Evolutionary conservation across 2,888 invertebrate genomes (phyloP), one percentile per base, ranked within the genome.

Genomic region (Philereme vetulata): DNA sequence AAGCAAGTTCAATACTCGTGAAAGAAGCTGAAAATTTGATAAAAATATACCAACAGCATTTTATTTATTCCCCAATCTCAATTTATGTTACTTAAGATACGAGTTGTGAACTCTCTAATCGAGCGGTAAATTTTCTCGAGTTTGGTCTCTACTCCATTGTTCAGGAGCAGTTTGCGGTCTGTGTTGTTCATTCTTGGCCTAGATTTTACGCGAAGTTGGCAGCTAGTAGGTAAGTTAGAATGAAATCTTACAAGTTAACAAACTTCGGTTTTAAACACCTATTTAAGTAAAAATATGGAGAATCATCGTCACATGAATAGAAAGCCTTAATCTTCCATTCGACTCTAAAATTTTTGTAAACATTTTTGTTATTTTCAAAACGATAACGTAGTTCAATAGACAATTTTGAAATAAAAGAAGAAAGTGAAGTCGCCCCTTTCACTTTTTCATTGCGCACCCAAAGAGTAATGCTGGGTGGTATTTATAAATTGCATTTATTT

Each of bases 401-500:
- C 60, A 68, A 72, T 73, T 21, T 21, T 72, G 64, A 70, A 66
- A 78, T 56, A 75, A 78, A 80, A 83, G 71, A 72, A 72, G 76
- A 84, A 84, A 83, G 81, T 77, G 72, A 77, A 75, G 77, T 78
- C 75, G 76, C 74, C 71, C 70, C 73, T 77, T 78, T 78, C 59
- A 71, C 72, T 74, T 82, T 83, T 80, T 71, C 76, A 81, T 76
- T 77, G 78, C 75, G 70, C 71, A 72, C 70, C 70, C 76, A 74
- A 77, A 79, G 74, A 79, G 74, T 75, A 44, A 56, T 69, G 74
- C 66, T 66, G 72, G 74, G 72, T 73, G 72, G 76, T 80, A 76
- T 82, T 80, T 72, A 75, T 70, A 75, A 71, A 71, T 80, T 84
- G 80, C 75, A 77, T 82, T 84, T 81, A 77, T 78, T 82, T 83